A percentile compares a stretch with the other conserved stretches of the same genome.
Evolutionary conservation across 2,888 invertebrate species (phyloP).

Genomic region (Drosophila phalerata): DNA sequence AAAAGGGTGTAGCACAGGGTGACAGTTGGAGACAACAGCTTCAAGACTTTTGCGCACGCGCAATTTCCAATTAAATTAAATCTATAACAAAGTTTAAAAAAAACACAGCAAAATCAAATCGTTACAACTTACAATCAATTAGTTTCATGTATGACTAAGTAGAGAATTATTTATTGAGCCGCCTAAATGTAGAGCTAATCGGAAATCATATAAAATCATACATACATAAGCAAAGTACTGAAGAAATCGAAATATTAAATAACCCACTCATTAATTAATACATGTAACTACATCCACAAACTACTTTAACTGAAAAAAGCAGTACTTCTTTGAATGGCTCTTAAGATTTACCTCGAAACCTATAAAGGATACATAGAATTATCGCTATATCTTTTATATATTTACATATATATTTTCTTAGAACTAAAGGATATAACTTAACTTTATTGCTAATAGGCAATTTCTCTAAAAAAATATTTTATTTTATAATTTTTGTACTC

Average conservation of each 20-base stretch:
- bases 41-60: constrained; percentile 53
- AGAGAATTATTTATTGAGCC: neutral
- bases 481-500: too few species aligned
- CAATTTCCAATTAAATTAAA: constrained; percentile 38
- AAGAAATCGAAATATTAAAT: neutral
- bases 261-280: neutral
- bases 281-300: neutral
- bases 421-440: too few species aligned
- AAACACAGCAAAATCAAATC: constrained; percentile 9
- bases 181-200: neutral
- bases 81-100: neutral
- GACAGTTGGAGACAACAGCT: constrained; percentile 36
- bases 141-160: neutral
- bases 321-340: too few species aligned
- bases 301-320: neutral
- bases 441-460: too few species aligned
- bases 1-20: constrained; percentile 8
- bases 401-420: too few species aligned
- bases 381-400: too few species aligned
- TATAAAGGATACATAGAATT: too few species aligned
- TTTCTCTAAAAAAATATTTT: too few species aligned
- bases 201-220: neutral
- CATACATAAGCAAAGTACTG: neutral
- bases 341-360: too few species aligned
- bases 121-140: constrained; percentile 2